Percentiles rank a stretch among this genome's conserved stretches.
Conservation (phyloP, 2,888 invertebrate species). For the Adela reaumurella region DNA sequence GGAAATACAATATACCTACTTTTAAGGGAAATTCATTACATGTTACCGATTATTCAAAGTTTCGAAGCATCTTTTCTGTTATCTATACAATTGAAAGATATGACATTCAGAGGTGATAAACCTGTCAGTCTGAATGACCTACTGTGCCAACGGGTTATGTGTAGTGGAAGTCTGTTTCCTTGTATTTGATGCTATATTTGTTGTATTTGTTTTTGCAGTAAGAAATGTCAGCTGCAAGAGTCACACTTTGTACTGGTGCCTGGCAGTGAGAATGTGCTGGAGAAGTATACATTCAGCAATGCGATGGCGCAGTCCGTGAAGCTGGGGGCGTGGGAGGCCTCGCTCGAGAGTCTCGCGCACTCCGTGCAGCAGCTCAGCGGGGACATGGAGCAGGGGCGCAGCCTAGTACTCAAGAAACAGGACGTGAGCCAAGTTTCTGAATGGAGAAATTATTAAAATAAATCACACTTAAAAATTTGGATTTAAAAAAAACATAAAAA, state of each 20-base stretch:
- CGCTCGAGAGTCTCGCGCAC: slow-evolving; percentile 77
- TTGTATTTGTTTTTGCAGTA: slow-evolving; percentile 28
- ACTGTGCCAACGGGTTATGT: too few relatives aligned
- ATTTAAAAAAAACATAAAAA: too few relatives aligned
- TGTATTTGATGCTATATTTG: too few relatives aligned
- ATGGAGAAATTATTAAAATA: too few relatives aligned
- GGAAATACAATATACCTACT: too few relatives aligned
- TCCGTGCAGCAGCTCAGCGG: slow-evolving; percentile 78
- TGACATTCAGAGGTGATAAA: slow-evolving; percentile 77
- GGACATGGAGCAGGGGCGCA: slow-evolving; percentile 71
- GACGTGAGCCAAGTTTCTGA: slow-evolving; percentile 37
- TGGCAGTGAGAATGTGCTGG: slow-evolving; percentile 61
- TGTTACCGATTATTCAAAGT: too few relatives aligned
- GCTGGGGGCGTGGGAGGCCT: slow-evolving; percentile 90
- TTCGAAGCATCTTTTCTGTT: too few relatives aligned
- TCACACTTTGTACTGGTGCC: slow-evolving; percentile 48
- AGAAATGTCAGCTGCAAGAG: slow-evolving; percentile 36
- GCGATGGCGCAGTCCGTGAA: slow-evolving; percentile 92
- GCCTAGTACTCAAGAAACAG: slow-evolving; percentile 64
- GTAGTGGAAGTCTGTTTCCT: too few relatives aligned
- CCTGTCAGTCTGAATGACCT: too few relatives aligned
- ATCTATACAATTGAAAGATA: too few relatives aligned
- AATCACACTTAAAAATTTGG: too few relatives aligned
- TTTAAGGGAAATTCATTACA: too few relatives aligned
- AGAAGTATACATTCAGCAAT: slow-evolving; percentile 93